A percentile compares a stretch with the other conserved stretches of the same genome.
Evolutionary conservation across 23 tunicate genomes (phyloP).

Genomic region (Clavelina lepadiformis): DNA sequence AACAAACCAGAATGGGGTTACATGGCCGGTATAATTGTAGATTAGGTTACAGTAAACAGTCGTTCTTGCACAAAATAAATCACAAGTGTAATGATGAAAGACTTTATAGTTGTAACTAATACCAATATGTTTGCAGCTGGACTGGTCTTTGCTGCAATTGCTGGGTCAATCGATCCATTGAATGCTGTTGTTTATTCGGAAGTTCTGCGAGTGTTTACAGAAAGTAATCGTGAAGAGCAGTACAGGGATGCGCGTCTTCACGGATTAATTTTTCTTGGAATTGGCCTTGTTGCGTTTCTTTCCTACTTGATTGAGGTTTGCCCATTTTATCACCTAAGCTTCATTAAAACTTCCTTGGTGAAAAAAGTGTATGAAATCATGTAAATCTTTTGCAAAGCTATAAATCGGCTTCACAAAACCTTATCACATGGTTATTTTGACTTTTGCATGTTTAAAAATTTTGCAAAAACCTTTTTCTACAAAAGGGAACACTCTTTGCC

Average conservation of each 20-base stretch:
- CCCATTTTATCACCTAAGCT: no score
- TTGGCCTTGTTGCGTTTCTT: slow-evolving; percentile 41
- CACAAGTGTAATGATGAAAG: not conserved
- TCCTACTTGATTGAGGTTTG: slow-evolving; percentile 36
- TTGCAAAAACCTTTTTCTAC: not conserved
- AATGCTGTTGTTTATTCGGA: slow-evolving; percentile 67
- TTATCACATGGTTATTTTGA: not conserved
- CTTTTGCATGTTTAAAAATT: not conserved
- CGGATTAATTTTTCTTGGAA: slow-evolving; percentile 27
- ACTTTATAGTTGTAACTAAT: not conserved
- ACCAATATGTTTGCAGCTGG: slow-evolving; percentile 20
- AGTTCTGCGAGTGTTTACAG: slow-evolving; percentile 40
- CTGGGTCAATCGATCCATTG: slow-evolving; percentile 65
- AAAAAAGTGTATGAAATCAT: not conserved
- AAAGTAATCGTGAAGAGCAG: slow-evolving; percentile 21
- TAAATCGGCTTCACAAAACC: no score
- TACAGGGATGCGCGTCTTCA: slow-evolving; percentile 8
- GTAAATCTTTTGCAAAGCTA: not conserved
- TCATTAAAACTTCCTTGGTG: no score
- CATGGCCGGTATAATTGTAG: slow-evolving; percentile 22
- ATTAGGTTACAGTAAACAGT: not conserved
- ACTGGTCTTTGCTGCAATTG: slow-evolving; percentile 32
- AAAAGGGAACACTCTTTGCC: slow-evolving; percentile 50
- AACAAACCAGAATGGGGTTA: slow-evolving; percentile 78
- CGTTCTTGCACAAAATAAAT: not conserved